Evolutionary conservation across 2,888 invertebrate species (phyloP).

Genomic region (Nezara viridula): DNA sequence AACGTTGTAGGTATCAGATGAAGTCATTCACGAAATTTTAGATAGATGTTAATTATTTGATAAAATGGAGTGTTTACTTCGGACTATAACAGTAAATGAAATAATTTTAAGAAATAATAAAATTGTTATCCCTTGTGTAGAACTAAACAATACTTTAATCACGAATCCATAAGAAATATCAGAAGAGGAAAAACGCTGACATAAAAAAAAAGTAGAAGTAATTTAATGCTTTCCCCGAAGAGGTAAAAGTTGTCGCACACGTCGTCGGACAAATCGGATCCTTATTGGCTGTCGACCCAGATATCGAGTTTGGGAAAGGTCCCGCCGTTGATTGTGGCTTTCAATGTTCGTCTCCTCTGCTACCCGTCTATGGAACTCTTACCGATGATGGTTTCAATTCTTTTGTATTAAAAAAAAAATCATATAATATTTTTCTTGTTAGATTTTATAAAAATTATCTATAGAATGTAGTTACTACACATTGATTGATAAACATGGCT

Average conservation of each 20-base stretch:
- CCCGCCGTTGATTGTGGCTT: neutral
- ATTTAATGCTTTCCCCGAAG: constrained; percentile 29
- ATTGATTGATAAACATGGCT: too few species aligned
- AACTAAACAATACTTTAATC: neutral
- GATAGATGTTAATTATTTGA: too few species aligned
- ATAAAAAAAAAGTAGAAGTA: neutral
- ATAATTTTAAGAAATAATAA: neutral
- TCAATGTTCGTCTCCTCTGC: neutral
- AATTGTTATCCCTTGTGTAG: too few species aligned
- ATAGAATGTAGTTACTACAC: too few species aligned
- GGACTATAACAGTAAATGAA: too few species aligned
- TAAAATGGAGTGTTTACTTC: too few species aligned
- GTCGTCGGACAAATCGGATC: constrained; percentile 24
- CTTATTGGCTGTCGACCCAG: constrained; percentile 24
- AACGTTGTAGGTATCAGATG: too few species aligned
- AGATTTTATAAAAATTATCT: too few species aligned
- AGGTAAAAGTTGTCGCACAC: constrained; percentile 19
- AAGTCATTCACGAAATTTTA: too few species aligned
- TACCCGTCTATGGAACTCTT: neutral
- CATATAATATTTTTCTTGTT: too few species aligned
- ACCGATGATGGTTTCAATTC: neutral
- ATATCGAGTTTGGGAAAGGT: neutral
- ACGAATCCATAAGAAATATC: neutral
- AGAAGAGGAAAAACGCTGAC: neutral
- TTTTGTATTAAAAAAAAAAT: too few species aligned